Evolutionary conservation across 2,888 invertebrate species (phyloP).

Genomic region (Lasioglossum malachurum): DNA sequence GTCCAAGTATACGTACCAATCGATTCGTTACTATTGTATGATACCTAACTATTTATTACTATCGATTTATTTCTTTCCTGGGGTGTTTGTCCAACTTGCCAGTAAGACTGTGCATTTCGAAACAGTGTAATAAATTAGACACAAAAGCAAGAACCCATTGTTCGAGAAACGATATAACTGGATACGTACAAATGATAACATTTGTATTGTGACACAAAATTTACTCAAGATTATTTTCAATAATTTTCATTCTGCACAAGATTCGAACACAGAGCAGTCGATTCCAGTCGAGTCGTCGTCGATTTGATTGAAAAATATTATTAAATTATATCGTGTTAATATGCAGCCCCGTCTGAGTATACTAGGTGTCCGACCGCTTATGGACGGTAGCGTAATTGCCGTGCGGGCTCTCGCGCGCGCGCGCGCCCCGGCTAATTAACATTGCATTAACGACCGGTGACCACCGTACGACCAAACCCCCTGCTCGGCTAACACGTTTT

Average conservation of each 20-base stretch:
- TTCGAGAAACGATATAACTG: too few relatives aligned
- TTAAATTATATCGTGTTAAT: neutral
- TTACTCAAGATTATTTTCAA: neutral
- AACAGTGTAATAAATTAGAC: neutral
- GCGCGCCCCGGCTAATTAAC: constrained; percentile 32
- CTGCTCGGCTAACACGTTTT: neutral
- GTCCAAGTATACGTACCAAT: neutral
- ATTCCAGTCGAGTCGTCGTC: neutral
- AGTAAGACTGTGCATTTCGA: neutral
- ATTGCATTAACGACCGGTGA: constrained; percentile 40
- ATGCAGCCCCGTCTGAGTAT: neutral
- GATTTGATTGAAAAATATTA: neutral
- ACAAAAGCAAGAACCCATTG: neutral
- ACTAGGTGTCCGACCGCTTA: neutral
- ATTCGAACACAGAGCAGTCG: neutral
- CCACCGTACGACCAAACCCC: neutral
- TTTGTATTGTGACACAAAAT: too few relatives aligned
- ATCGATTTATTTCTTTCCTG: neutral
- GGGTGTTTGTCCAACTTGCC: neutral
- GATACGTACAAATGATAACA: neutral
- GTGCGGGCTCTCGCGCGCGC: neutral
- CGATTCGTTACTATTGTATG: neutral
- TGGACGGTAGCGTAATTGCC: constrained; percentile 21
- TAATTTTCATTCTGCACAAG: neutral
- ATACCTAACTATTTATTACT: neutral